phyloP scores from a whole-genome alignment of 2,888 invertebrate genomes.

The Drosophila anomalata region DNA sequence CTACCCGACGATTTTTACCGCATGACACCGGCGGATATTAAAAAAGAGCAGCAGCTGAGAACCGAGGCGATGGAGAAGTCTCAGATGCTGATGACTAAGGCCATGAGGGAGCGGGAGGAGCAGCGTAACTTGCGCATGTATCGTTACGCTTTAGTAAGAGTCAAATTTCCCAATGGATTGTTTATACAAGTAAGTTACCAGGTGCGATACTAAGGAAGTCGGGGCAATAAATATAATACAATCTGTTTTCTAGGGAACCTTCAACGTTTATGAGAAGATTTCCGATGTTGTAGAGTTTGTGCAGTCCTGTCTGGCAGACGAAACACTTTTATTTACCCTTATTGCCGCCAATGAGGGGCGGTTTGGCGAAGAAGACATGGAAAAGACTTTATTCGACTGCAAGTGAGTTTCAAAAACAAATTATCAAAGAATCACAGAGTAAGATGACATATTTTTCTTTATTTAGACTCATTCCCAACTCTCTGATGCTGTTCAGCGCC shows the following conservation, averaged over 20 bases:
- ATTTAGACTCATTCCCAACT: constrained; percentile 90
- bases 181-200: constrained; percentile 87
- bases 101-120: constrained; percentile 97
- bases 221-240: not conserved
- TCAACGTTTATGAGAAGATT: constrained; percentile 92
- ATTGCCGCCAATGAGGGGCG: constrained; percentile 87
- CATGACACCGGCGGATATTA: constrained; percentile 92
- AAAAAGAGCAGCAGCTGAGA: constrained; percentile 90
- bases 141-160: constrained; percentile 92
- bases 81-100: constrained; percentile 94
- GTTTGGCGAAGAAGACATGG: constrained; percentile 87
- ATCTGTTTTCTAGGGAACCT: constrained; percentile 89
- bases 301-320: constrained; percentile 89
- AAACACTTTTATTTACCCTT: constrained; percentile 89
- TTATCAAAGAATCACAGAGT: too few species aligned
- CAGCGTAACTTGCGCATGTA: constrained; percentile 91
- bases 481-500: constrained; percentile 91
- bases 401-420: constrained; percentile 66
- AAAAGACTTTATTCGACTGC: constrained; percentile 90
- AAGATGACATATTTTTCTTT: accelerated
- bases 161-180: constrained; percentile 95
- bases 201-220: not conserved
- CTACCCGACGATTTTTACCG: constrained; percentile 94
- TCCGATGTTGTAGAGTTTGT: constrained; percentile 91
- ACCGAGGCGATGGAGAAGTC: constrained; percentile 91